These are phyloP conservation scores for Morbakka virulenta DNA, from an alignment of 30 jellyfish, hydroid and myxozoan genomes.

Conservation along the genomic window DNA sequence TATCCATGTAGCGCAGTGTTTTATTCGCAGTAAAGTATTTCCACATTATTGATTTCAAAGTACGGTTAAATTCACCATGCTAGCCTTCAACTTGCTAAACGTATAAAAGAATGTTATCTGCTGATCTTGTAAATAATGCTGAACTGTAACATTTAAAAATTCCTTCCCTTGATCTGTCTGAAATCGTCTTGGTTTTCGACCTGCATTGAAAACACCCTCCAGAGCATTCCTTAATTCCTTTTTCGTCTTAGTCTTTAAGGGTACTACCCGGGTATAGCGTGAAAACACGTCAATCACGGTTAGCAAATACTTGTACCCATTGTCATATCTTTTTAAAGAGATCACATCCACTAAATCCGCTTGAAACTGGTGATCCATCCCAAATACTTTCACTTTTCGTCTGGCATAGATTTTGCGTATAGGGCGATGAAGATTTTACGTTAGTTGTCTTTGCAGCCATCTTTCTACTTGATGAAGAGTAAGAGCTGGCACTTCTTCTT, in stretches of 20 bases:
- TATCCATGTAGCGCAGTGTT: no score
- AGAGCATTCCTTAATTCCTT: neutral
- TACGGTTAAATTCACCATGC: slow-evolving; percentile 42
- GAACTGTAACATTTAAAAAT: no score
- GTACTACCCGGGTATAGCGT: slow-evolving; percentile 36
- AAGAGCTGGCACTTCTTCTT: slow-evolving; percentile 19
- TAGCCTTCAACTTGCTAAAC: no score
- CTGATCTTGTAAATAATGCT: no score
- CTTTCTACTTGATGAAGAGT: slow-evolving; percentile 1
- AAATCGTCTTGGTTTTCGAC: slow-evolving; percentile 12
- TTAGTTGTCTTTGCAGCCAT: slow-evolving; percentile 18
- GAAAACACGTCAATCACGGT: no score
- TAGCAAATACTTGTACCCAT: slow-evolving; percentile 16
- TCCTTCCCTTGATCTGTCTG: no score
- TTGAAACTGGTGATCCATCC: slow-evolving; percentile 36
- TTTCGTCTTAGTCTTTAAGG: slow-evolving; percentile 24
- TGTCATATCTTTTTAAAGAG: slow-evolving; percentile 15
- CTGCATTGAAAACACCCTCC: no score
- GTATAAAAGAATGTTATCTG: no score
- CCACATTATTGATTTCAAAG: slow-evolving; percentile 31
- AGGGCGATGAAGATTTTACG: slow-evolving; percentile 43
- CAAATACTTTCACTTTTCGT: slow-evolving; percentile 15
- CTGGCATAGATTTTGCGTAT: slow-evolving; percentile 14
- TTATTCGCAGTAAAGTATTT: no score
- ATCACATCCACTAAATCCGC: slow-evolving; percentile 40